These are phyloP conservation scores for Oplegnathus fasciatus DNA, from an alignment of 2,113 vertebrate species.

Conservation along the genomic window DNA sequence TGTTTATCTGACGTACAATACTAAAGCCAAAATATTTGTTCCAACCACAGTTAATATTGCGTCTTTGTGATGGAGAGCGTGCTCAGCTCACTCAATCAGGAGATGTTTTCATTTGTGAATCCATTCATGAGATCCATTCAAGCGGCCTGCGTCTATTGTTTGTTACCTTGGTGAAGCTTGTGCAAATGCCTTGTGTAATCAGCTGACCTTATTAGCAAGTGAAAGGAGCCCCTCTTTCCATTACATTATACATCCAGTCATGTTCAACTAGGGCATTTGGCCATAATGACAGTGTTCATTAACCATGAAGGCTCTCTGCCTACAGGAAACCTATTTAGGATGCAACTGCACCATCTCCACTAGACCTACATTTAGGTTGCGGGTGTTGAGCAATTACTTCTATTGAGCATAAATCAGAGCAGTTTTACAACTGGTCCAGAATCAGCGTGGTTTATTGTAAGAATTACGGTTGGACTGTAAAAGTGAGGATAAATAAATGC, in stretches of 20 bases:
- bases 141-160: slow-evolving; percentile 60
- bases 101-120: slow-evolving; percentile 40
- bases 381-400: background rate
- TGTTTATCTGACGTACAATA: background rate
- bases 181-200: slow-evolving; percentile 52
- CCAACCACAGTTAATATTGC: background rate
- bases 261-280: slow-evolving; percentile 43
- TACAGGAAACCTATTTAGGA: slow-evolving; percentile 13
- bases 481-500: background rate
- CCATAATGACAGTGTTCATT: slow-evolving; percentile 21
- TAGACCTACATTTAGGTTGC: background rate
- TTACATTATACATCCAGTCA: slow-evolving; percentile 67
- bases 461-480: background rate
- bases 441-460: background rate
- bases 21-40: background rate
- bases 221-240: slow-evolving; percentile 63
- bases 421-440: background rate
- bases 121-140: slow-evolving; percentile 48
- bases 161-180: slow-evolving; percentile 78
- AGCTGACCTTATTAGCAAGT: slow-evolving; percentile 82
- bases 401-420: background rate
- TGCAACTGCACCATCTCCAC: background rate
- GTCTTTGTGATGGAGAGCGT: slow-evolving; percentile 6
- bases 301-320: background rate
- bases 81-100: background rate